Percentiles rank a stretch among this genome's conserved stretches.
phyloP scores from a whole-genome alignment of 2,888 invertebrate species.

The Caenorhabditis sulstoni region DNA sequence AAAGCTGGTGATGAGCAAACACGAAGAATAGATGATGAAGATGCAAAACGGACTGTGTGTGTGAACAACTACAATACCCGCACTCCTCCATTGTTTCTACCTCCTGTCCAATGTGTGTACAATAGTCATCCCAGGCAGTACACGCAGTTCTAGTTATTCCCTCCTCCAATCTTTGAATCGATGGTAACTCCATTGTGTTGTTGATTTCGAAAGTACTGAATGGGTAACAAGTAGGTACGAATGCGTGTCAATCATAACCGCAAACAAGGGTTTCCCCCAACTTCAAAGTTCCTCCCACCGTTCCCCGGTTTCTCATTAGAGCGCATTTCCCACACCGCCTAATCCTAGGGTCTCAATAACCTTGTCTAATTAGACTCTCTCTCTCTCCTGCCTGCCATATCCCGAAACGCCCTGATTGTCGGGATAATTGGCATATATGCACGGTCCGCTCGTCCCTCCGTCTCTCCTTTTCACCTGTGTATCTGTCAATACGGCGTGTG shows the following conservation, averaged over 20 bases:
- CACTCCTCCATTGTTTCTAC: constrained; percentile 39
- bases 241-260: not conserved
- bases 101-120: constrained; percentile 4
- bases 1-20: constrained; percentile 58
- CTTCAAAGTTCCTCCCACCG: no score
- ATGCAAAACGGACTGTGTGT: constrained; percentile 48
- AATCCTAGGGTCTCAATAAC: constrained; percentile 13
- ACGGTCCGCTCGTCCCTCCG: constrained; percentile 10
- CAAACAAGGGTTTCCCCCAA: no score
- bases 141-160: not conserved
- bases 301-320: not conserved
- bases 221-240: not conserved
- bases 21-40: constrained; percentile 48
- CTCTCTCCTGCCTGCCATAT: constrained; percentile 25
- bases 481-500: constrained; percentile 11
- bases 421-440: constrained; percentile 52
- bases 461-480: constrained; percentile 25
- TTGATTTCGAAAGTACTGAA: constrained; percentile 6
- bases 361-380: constrained; percentile 52
- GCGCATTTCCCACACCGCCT: not conserved
- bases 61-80: constrained; percentile 58
- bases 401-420: constrained; percentile 59
- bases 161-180: not conserved
- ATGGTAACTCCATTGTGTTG: not conserved
- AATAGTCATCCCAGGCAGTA: not conserved